A percentile compares a stretch with the other conserved stretches of the same genome.
phyloP scores from a whole-genome alignment of 1,140 invertebrate genomes.

The Batillaria attramentaria region DNA sequence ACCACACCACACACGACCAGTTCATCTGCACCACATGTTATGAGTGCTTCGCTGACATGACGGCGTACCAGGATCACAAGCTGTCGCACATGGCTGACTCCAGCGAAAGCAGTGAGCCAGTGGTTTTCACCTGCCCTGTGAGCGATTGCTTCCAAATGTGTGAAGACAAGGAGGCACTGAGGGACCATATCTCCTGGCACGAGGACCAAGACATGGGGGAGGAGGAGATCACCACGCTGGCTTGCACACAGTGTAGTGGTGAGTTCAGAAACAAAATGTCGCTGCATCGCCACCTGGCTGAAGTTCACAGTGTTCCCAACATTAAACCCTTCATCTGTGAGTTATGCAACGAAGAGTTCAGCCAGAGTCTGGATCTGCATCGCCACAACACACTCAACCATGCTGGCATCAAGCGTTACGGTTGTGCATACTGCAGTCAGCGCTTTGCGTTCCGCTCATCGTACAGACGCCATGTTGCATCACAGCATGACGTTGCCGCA shows the following conservation, averaged over 20 bases:
- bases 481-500: slow-evolving; percentile 27
- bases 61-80: slow-evolving; percentile 24
- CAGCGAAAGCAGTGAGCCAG: background rate
- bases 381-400: slow-evolving; percentile 8
- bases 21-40: slow-evolving; percentile 24
- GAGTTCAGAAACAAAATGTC: slow-evolving; percentile 22
- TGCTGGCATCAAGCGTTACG: slow-evolving; percentile 29
- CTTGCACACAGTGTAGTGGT: background rate
- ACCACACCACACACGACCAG: slow-evolving; percentile 26
- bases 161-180: slow-evolving; percentile 23
- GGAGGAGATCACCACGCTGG: background rate
- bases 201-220: slow-evolving; percentile 24
- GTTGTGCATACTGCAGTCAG: slow-evolving; percentile 27
- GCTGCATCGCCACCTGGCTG: slow-evolving; percentile 21
- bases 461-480: slow-evolving; percentile 23
- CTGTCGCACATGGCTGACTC: slow-evolving; percentile 8
- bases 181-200: slow-evolving; percentile 28
- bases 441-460: slow-evolving; percentile 27
- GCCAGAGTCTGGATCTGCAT: slow-evolving; percentile 24
- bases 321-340: slow-evolving; percentile 26
- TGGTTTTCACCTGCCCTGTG: slow-evolving; percentile 23
- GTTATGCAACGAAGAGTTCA: slow-evolving; percentile 22
- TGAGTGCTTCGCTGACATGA: slow-evolving; percentile 20
- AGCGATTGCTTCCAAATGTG: slow-evolving; percentile 32
- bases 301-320: slow-evolving; percentile 15